Conservation (phyloP, 2,888 invertebrate genomes). For the Drosophila borborema region DNA sequence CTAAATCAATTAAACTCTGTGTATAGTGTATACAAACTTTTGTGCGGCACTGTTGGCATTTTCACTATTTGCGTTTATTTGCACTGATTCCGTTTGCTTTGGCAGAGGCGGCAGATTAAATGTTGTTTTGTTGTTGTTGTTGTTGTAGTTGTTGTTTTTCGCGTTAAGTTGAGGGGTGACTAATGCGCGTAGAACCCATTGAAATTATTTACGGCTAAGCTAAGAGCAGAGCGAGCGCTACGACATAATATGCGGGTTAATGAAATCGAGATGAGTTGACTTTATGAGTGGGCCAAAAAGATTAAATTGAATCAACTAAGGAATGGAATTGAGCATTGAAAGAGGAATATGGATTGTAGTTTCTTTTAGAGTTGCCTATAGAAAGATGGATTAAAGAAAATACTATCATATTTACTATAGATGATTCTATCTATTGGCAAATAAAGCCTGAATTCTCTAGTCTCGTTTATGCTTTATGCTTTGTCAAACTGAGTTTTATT, state of each 20-base stretch:
- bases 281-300: background rate
- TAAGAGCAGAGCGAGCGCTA: conserved; percentile 1
- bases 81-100: conserved; percentile 48
- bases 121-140: background rate
- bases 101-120: conserved; percentile 9
- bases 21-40: conserved; percentile 25
- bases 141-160: background rate
- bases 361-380: background rate
- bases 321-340: background rate
- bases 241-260: conserved; percentile 2
- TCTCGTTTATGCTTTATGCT: background rate
- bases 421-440: background rate
- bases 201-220: conserved; percentile 45
- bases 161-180: conserved; percentile 38
- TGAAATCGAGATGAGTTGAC: background rate
- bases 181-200: conserved; percentile 31
- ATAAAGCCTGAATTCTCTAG: background rate
- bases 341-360: background rate
- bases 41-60: background rate
- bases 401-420: background rate
- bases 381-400: background rate
- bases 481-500: background rate
- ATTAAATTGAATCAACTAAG: background rate
- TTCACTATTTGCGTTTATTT: conserved; percentile 24
- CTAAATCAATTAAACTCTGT: background rate